Evolutionary conservation across 2,888 invertebrate species (phyloP).

Genomic region (Chrysodeixis includens): DNA sequence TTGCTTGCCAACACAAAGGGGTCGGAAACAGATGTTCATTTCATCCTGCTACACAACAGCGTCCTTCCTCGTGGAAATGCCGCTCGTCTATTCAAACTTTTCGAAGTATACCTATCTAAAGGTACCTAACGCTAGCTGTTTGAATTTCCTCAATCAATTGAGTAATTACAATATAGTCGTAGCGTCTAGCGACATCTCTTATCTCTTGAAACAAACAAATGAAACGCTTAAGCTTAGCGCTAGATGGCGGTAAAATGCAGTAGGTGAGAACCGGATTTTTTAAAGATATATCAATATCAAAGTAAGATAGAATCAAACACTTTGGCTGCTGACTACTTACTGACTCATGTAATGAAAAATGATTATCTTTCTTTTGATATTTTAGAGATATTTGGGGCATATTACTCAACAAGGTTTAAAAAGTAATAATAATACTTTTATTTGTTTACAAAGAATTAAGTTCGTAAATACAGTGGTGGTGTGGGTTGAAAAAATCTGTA

Average conservation of each 20-base stretch:
- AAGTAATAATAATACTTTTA: too few relatives aligned
- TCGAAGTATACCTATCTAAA: not conserved
- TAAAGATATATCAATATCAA: not conserved
- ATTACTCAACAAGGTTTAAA: too few relatives aligned
- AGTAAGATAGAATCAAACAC: not conserved
- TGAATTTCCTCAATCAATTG: not conserved
- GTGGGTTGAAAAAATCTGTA: too few relatives aligned
- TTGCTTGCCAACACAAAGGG: too few relatives aligned
- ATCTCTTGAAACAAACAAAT: not conserved
- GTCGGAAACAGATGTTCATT: too few relatives aligned
- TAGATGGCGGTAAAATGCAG: not conserved
- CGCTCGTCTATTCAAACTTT: not conserved
- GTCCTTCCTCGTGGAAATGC: not conserved
- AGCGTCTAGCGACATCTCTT: not conserved
- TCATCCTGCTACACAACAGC: too few relatives aligned
- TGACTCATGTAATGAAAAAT: too few relatives aligned
- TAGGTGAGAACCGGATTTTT: not conserved
- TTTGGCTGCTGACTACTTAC: too few relatives aligned
- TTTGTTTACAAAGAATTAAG: too few relatives aligned
- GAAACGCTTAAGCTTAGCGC: not conserved
- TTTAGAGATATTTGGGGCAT: not conserved
- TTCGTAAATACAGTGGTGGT: too few relatives aligned
- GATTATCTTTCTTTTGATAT: not conserved
- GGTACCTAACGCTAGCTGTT: not conserved
- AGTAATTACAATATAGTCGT: not conserved